A percentile compares a stretch with the other conserved stretches of the same genome.
Evolutionary conservation across 2,113 vertebrate genomes (phyloP).

Genomic region (Jaculus jaculus): DNA sequence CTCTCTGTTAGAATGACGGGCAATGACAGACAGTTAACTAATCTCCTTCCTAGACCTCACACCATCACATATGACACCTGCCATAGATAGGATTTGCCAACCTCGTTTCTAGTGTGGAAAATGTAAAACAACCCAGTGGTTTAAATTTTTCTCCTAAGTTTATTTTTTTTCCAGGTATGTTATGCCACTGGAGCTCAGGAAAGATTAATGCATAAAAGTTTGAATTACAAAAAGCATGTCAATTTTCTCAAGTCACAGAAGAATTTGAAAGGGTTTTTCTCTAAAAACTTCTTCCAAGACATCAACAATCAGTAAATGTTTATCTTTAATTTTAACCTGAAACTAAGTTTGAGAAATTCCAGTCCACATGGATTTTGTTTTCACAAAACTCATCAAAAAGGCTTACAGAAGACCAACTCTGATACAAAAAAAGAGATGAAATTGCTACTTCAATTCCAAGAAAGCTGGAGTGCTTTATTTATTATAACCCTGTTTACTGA

Average conservation of each 20-base stretch:
- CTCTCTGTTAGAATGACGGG: not conserved
- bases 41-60: not conserved
- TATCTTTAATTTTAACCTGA: constrained; percentile 76
- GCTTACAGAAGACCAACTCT: constrained; percentile 47
- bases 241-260: constrained; percentile 68
- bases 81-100: not conserved
- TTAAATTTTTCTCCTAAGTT: constrained; percentile 73
- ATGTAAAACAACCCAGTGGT: constrained; percentile 76
- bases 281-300: not conserved
- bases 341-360: constrained; percentile 67
- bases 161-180: constrained; percentile 64
- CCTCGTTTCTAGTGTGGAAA: constrained; percentile 60
- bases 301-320: constrained; percentile 71
- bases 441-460: constrained; percentile 31
- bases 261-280: constrained; percentile 67
- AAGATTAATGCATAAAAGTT: constrained; percentile 69
- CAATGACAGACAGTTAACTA: not conserved
- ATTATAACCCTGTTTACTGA: constrained; percentile 40
- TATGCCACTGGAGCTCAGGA: not conserved
- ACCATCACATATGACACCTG: not conserved
- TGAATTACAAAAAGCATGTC: constrained; percentile 78
- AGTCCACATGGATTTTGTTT: constrained; percentile 69
- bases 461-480: constrained; percentile 55
- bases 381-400: constrained; percentile 75
- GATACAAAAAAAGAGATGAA: constrained; percentile 32